Conservation (phyloP, 2,113 vertebrate species). For the Delphinus delphis region DNA sequence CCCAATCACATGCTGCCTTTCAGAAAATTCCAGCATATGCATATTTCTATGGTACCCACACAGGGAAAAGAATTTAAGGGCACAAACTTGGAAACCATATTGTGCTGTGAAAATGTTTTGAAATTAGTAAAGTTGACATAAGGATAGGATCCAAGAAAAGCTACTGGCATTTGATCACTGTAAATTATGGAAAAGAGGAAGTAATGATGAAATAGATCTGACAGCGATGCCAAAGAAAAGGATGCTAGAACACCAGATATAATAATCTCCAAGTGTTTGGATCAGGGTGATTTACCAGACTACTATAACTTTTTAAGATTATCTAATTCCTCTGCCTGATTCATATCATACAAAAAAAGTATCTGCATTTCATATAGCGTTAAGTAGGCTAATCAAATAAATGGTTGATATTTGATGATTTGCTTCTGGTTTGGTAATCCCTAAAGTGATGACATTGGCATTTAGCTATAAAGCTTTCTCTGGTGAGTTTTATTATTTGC, state of each 20-base stretch:
- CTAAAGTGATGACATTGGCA: background rate
- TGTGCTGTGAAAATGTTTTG: slow-evolving; percentile 77
- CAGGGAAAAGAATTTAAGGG: slow-evolving; percentile 65
- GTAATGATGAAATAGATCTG: slow-evolving; percentile 22
- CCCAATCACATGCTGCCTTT: slow-evolving; percentile 16
- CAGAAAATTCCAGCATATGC: slow-evolving; percentile 60
- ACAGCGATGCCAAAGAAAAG: background rate
- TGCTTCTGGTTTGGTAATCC: background rate
- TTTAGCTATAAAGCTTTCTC: background rate
- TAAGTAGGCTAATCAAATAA: background rate
- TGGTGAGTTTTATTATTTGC: background rate
- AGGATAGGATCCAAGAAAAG: slow-evolving; percentile 71
- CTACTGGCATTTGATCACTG: slow-evolving; percentile 72
- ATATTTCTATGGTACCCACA: slow-evolving; percentile 61
- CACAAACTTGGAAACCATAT: slow-evolving; percentile 73
- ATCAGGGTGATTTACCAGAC: background rate
- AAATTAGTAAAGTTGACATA: slow-evolving; percentile 73
- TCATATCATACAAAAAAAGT: background rate
- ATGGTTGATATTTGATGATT: background rate
- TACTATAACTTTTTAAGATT: background rate
- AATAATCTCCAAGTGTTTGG: background rate
- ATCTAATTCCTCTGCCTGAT: background rate
- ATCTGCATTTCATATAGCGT: background rate
- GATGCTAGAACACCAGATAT: background rate
- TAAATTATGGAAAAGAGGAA: slow-evolving; percentile 61